These are phyloP conservation scores for Drosophila nigromelanica DNA, from an alignment of 1,140 invertebrate genomes.

Conservation along the genomic window DNA sequence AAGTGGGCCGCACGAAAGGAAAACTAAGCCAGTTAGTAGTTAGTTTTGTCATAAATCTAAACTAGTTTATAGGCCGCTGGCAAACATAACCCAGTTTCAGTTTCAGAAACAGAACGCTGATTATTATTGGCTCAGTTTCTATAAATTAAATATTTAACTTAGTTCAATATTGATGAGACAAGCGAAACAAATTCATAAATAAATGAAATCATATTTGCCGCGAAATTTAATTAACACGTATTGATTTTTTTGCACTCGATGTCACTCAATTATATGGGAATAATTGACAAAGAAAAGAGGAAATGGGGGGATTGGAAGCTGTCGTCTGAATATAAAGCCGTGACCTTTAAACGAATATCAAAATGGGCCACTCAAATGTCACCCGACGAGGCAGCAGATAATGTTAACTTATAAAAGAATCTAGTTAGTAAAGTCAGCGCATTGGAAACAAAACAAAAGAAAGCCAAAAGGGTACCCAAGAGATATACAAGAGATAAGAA, in stretches of 20 bases:
- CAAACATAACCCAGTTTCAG: conserved; percentile 71
- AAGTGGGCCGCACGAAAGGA: conserved; percentile 2
- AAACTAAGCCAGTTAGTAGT: conserved; percentile 68
- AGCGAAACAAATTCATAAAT: conserved; percentile 44
- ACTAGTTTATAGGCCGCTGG: conserved; percentile 41
- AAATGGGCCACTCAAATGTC: conserved; percentile 27
- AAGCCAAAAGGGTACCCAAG: no score
- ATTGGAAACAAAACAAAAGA: not conserved
- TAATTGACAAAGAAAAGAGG: conserved; percentile 42
- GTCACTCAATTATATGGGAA: conserved; percentile 49
- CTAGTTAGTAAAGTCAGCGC: not conserved
- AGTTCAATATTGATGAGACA: conserved; percentile 39
- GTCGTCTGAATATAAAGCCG: conserved; percentile 12
- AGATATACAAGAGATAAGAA: no score
- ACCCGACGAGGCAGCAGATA: not conserved
- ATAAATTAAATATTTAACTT: conserved; percentile 51
- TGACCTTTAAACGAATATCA: conserved; percentile 37
- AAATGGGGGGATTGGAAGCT: conserved; percentile 1
- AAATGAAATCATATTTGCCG: conserved; percentile 59
- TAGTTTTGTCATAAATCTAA: conserved; percentile 60
- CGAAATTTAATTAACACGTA: conserved; percentile 71
- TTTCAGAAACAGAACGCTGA: not conserved
- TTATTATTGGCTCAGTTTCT: not conserved
- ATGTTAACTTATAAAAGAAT: not conserved
- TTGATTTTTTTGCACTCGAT: conserved; percentile 66